A percentile compares a stretch with the other conserved stretches of the same genome.
phyloP scores from a whole-genome alignment of 2,113 vertebrate genomes.

The Pardalotus punctatus region DNA sequence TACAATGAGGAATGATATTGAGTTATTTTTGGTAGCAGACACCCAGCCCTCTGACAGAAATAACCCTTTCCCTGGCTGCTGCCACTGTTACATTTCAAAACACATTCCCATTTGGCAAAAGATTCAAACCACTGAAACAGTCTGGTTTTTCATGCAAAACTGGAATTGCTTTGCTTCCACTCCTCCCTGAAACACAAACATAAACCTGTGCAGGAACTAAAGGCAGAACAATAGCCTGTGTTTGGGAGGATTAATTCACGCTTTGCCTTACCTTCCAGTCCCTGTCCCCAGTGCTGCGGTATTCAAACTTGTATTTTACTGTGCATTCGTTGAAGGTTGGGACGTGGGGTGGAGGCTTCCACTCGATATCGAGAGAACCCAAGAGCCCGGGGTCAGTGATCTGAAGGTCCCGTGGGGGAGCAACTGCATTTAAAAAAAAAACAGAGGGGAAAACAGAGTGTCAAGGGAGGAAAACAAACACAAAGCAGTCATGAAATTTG shows the following conservation, averaged over 20 bases:
- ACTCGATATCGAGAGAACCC: conserved; percentile 79
- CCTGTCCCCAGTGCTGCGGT: conserved; percentile 63
- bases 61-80: not conserved
- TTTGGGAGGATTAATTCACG: fast-evolving
- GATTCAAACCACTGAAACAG: not conserved
- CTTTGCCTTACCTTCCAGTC: conserved; percentile 80
- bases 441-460: not conserved
- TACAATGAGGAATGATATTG: not conserved
- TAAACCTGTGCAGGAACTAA: not conserved
- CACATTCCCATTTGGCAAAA: not conserved
- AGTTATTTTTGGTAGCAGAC: not conserved
- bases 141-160: not conserved
- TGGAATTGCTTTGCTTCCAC: not conserved
- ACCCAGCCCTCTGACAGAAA: not conserved
- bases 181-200: not conserved
- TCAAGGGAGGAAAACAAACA: no score
- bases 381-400: conserved; percentile 83
- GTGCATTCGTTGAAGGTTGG: conserved; percentile 61
- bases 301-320: conserved; percentile 78
- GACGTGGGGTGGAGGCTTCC: conserved; percentile 71
- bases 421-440: conserved; percentile 68
- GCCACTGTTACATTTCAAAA: not conserved
- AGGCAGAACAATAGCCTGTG: not conserved
- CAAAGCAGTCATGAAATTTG: fast-evolving
- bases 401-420: conserved; percentile 77